These are phyloP conservation scores for Exephanes ischioxanthus DNA, from an alignment of 2,888 invertebrate genomes.

Conservation along the genomic window DNA sequence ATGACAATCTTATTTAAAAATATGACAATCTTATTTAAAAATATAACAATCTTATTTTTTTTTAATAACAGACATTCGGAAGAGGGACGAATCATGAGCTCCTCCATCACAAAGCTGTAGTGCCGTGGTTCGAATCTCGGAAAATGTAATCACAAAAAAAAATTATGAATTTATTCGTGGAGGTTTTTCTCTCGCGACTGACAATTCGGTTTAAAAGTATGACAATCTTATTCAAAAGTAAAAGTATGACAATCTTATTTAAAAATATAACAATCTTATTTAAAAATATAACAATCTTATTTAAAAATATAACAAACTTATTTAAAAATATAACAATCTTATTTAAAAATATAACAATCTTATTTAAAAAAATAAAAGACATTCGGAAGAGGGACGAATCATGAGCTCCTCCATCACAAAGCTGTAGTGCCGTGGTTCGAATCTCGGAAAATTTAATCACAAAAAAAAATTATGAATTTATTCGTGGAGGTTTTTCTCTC, in stretches of 20 bases:
- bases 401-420: background rate
- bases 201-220: background rate
- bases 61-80: background rate
- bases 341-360: too few relatives aligned
- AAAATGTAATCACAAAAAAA: background rate
- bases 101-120: slow-evolving; percentile 26
- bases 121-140: slow-evolving; percentile 1
- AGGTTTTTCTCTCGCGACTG: background rate
- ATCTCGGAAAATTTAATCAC: background rate
- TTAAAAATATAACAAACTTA: too few relatives aligned
- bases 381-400: slow-evolving; percentile 26
- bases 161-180: background rate
- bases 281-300: too few relatives aligned
- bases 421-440: slow-evolving; percentile 34
- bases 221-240: too few relatives aligned
- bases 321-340: too few relatives aligned
- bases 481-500: background rate
- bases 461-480: background rate
- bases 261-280: too few relatives aligned
- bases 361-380: too few relatives aligned
- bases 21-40: too few relatives aligned
- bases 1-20: too few relatives aligned
- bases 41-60: too few relatives aligned
- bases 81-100: slow-evolving; percentile 21
- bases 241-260: too few relatives aligned